Evolutionary conservation across 2,888 invertebrate genomes (phyloP).

Genomic region (Limenitis camilla): DNA sequence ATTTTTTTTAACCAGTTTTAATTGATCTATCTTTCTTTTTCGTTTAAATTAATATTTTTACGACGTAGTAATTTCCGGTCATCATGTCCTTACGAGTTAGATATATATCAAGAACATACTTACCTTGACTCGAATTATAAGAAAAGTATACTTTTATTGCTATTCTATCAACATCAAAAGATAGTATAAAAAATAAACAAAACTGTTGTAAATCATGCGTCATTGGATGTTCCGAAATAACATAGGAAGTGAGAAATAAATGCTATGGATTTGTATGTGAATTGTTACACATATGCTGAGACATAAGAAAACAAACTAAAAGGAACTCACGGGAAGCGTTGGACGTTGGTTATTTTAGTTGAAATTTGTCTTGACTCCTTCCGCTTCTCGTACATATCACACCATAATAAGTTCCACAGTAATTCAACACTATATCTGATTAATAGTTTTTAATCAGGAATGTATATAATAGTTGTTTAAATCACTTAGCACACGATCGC

Average conservation of each 20-base stretch:
- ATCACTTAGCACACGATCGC: constrained; percentile 2
- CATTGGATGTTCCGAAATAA: constrained; percentile 7
- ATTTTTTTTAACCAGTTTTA: too few relatives aligned
- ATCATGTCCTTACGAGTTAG: too few relatives aligned
- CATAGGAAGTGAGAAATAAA: constrained; percentile 9
- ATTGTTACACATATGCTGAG: constrained; percentile 15
- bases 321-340: constrained; percentile 39
- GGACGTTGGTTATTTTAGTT: constrained; percentile 50
- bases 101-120: background rate
- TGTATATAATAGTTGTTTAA: too few relatives aligned
- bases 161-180: background rate
- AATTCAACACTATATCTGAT: too few relatives aligned
- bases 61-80: too few relatives aligned
- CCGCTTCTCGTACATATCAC: constrained; percentile 48
- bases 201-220: constrained; percentile 6
- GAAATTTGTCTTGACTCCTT: constrained; percentile 39
- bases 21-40: too few relatives aligned
- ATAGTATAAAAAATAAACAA: background rate
- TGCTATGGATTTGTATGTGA: constrained; percentile 7
- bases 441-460: too few relatives aligned
- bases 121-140: background rate
- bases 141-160: background rate
- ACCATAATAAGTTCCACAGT: constrained; percentile 34
- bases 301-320: constrained; percentile 18
- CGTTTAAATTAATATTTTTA: too few relatives aligned